These are phyloP conservation scores for Cheirogaleus major DNA, from an alignment of 2,797 vertebrate genomes.

Conservation along the genomic window DNA sequence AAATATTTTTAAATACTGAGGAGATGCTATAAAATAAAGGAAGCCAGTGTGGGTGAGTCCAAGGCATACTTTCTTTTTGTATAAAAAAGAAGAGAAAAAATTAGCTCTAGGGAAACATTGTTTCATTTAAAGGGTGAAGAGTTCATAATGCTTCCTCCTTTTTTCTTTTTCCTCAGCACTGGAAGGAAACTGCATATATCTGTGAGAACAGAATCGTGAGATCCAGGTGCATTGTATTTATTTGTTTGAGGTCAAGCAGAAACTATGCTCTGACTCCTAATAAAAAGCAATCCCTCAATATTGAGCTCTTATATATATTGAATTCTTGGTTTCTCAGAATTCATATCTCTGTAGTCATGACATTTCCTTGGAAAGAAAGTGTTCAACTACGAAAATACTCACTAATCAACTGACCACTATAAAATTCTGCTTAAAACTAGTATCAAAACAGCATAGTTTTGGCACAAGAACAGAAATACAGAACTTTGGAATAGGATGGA, in stretches of 20 bases:
- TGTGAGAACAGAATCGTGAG: background rate
- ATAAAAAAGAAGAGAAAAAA: background rate
- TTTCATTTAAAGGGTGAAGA: background rate
- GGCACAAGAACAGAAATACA: too few relatives aligned
- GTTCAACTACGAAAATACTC: background rate
- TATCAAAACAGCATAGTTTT: too few relatives aligned
- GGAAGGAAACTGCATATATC: background rate
- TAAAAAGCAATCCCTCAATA: background rate
- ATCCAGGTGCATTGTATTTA: background rate
- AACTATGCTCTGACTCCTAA: background rate
- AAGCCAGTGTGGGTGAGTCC: background rate
- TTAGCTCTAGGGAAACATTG: background rate
- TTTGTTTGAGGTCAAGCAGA: background rate
- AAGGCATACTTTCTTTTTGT: background rate
- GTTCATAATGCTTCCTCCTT: background rate
- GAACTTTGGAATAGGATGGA: too few relatives aligned
- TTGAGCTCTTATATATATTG: background rate
- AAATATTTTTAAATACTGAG: background rate
- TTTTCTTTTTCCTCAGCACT: background rate
- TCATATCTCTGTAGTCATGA: background rate
- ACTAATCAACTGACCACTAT: background rate
- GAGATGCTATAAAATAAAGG: background rate
- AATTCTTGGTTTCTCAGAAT: background rate
- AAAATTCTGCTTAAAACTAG: background rate
- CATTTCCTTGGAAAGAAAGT: background rate